Evolutionary conservation across 2,113 vertebrate species (phyloP).

Genomic region (Martes martes): DNA sequence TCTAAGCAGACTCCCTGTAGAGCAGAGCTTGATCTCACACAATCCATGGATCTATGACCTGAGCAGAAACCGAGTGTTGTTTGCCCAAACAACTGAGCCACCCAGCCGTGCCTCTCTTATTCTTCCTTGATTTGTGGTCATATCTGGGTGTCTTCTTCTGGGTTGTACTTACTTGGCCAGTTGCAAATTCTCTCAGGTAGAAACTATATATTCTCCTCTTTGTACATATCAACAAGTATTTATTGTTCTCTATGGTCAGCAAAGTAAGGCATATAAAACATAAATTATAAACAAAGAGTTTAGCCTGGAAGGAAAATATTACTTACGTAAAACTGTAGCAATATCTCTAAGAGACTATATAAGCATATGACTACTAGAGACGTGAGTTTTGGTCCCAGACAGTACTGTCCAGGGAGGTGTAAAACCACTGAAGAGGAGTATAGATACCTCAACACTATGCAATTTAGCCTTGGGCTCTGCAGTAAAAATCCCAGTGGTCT

Average conservation of each 20-base stretch:
- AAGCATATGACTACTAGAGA: not conserved
- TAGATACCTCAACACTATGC: not conserved
- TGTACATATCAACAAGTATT: not conserved
- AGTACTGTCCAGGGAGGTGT: not conserved
- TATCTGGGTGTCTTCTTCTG: not conserved
- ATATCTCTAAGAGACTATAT: not conserved
- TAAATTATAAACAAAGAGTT: constrained; percentile 18
- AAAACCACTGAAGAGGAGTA: not conserved
- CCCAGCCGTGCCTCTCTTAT: not conserved
- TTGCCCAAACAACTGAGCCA: not conserved
- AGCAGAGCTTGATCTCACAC: not conserved
- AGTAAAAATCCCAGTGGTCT: not conserved
- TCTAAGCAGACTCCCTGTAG: not conserved
- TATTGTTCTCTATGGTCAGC: not conserved
- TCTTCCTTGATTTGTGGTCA: not conserved
- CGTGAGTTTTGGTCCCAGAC: not conserved
- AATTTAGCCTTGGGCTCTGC: not conserved
- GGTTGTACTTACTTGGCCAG: not conserved
- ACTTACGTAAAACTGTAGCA: not conserved
- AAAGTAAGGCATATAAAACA: not conserved
- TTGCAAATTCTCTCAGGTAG: not conserved
- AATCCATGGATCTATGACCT: not conserved
- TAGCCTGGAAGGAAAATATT: not conserved
- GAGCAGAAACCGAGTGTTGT: not conserved
- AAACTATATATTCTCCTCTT: constrained; percentile 2